Evolutionary conservation across 2,888 invertebrate species (phyloP), one percentile per base, ranked within the genome.

Genomic region (Nemotelus pantherinus): DNA sequence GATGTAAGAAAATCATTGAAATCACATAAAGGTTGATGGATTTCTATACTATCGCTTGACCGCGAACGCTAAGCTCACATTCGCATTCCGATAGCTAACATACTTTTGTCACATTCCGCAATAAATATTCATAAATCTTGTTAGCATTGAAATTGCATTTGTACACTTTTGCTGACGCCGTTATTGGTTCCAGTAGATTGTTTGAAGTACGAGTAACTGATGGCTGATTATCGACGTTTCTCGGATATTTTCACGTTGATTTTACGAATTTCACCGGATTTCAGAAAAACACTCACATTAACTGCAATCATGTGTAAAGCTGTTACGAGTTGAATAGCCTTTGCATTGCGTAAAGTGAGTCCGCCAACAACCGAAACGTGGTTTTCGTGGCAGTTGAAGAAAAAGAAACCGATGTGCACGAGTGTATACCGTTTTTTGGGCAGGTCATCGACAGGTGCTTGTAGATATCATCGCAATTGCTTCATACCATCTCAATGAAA

Each of bases 51-150:
- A 25, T 25, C 25, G 25, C 25, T n/a, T n/a, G 41, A 68, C 53
- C 39, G 50, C 68, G 6, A 68, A 41, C 55, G 9, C 39, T 70
- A 43, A 55, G 70, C 70, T 70, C 55, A 41, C 43, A 55, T 70
- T 70, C 50, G 70, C 70, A 70, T 70, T 70, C 70, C 70, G 44
- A 41, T n/a, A 70, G 53, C 55, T 1, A 41, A 70, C 55, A 55
- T 41, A 70, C 6, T 55, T 50, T 53, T 70, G 70, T 70, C 70
- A 55, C 70, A 70, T 70, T 70, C 70, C 70, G 44, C 53, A 9
- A 7, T 9, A 70, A 70, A 53, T 70, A 70, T 70, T 53, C 70
- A 70, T 70, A 70, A 70, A 70, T 70, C 55, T 47, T 55, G 70
- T 70, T 41, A 55, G 41, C 70, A 70, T 70, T 70, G 70, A 70